Percentiles rank a stretch among this genome's conserved stretches.
Conservation (phyloP, 2,113 vertebrate genomes). For the Strigops habroptila region DNA sequence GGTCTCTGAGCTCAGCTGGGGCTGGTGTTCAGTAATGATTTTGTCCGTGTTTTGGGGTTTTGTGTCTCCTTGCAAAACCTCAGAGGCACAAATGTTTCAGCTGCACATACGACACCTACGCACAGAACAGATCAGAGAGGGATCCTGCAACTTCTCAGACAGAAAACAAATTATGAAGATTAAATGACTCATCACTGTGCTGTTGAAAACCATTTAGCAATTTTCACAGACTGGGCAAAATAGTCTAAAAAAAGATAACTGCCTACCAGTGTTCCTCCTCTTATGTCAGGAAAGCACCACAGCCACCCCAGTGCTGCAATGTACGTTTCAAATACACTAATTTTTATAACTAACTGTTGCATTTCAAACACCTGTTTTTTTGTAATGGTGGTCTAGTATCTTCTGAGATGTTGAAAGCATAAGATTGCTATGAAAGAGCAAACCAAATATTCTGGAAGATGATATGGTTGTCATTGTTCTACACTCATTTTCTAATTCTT, state of each 20-base stretch:
- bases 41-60: not conserved
- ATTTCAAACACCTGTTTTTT: not conserved
- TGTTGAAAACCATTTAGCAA: not conserved
- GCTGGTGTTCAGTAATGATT: not conserved
- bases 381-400: not conserved
- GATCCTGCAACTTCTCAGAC: not conserved
- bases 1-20: not conserved
- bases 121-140: not conserved
- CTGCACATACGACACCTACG: not conserved
- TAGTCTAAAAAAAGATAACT: not conserved
- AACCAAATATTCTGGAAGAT: not conserved
- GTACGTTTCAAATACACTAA: fast-evolving
- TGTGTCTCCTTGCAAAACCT: not conserved
- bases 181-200: not conserved
- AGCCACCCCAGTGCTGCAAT: not conserved
- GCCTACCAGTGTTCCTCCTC: not conserved
- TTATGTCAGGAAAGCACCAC: not conserved
- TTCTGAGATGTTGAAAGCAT: not conserved
- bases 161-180: not conserved
- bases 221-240: not conserved
- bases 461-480: not conserved
- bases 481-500: not conserved
- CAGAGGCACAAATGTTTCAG: not conserved
- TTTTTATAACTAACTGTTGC: not conserved
- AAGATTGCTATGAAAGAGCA: not conserved